Conservation (phyloP, 1,140 invertebrate genomes). For the Oryctes rhinoceros region DNA sequence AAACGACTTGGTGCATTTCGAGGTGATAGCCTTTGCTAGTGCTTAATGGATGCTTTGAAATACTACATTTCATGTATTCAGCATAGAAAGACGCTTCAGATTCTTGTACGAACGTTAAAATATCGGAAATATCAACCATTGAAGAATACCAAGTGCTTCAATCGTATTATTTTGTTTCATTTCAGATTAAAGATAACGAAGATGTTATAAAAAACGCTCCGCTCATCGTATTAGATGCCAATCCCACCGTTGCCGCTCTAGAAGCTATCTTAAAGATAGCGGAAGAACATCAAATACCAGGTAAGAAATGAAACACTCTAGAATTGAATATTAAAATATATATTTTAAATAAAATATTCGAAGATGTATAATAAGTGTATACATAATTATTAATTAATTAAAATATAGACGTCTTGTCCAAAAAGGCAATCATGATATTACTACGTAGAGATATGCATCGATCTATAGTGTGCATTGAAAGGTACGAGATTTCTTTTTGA, state of each 20-base stretch:
- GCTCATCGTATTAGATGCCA: constrained; percentile 84
- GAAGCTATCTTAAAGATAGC: constrained; percentile 71
- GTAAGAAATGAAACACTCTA: constrained; percentile 61
- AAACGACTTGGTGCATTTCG: too few relatives aligned
- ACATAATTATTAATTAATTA: constrained; percentile 38
- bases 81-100: too few relatives aligned
- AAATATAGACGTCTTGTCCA: neutral
- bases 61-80: too few relatives aligned
- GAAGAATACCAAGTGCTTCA: too few relatives aligned
- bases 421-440: constrained; percentile 9
- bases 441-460: neutral
- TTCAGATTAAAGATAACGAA: constrained; percentile 65
- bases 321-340: constrained; percentile 20
- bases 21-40: too few relatives aligned
- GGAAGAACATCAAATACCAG: constrained; percentile 68
- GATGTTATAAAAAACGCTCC: constrained; percentile 68
- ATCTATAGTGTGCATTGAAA: constrained; percentile 2
- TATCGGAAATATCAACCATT: too few relatives aligned
- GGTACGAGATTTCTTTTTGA: neutral
- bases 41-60: too few relatives aligned
- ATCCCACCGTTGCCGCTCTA: constrained; percentile 75
- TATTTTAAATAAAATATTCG: constrained; percentile 8
- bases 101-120: too few relatives aligned
- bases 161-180: constrained; percentile 26
- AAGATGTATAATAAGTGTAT: constrained; percentile 19